phyloP scores from a whole-genome alignment of 1,140 invertebrate species.

The Procambarus clarkii region DNA sequence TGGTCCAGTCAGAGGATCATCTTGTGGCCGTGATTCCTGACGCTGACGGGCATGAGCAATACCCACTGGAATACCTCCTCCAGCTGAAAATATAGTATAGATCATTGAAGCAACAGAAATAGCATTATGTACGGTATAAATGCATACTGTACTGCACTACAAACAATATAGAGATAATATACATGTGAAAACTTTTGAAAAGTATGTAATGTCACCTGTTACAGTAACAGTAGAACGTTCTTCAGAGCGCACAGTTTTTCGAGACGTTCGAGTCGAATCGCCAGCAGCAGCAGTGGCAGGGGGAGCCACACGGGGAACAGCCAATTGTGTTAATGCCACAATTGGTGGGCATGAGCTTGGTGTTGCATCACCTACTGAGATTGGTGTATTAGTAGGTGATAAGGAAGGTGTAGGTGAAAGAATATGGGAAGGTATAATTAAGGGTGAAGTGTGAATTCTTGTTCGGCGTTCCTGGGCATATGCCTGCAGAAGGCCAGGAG shows the following conservation, averaged over 20 bases:
- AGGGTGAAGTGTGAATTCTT: conserved; percentile 18
- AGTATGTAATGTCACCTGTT: background rate
- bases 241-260: conserved; percentile 26
- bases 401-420: conserved; percentile 33
- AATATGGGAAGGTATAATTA: conserved; percentile 8
- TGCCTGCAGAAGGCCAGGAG: conserved; percentile 35
- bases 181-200: background rate
- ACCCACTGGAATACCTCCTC: conserved; percentile 49
- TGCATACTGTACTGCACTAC: background rate
- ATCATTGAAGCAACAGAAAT: background rate
- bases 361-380: conserved; percentile 37
- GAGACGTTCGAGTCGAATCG: conserved; percentile 35
- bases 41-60: conserved; percentile 55
- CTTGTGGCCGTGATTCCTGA: conserved; percentile 28
- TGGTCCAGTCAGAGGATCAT: conserved; percentile 1
- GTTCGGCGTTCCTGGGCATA: conserved; percentile 19
- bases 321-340: conserved; percentile 44
- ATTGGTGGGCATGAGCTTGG: conserved; percentile 41
- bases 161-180: background rate
- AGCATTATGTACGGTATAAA: background rate
- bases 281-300: conserved; percentile 41
- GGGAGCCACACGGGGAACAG: conserved; percentile 37
- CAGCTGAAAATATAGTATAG: background rate
- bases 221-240: conserved; percentile 13
- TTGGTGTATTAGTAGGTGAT: conserved; percentile 40